phyloP scores from a whole-genome alignment of 2,888 invertebrate genomes.

The Troglohyphantes excavatus region DNA sequence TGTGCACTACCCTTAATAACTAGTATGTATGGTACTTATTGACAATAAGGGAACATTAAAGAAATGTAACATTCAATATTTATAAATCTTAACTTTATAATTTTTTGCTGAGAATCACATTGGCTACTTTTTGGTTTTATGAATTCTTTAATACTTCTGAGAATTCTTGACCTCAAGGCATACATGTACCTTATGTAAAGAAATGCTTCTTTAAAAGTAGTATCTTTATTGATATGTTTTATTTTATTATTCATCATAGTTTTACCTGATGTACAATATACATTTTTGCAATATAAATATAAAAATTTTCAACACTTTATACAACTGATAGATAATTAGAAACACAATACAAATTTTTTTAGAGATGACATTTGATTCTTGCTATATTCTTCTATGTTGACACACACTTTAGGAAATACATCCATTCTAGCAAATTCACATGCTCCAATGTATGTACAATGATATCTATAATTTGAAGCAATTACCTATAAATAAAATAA shows the following conservation, averaged over 20 bases:
- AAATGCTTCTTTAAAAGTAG: not conserved
- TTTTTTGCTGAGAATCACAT: no score
- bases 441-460: conserved; percentile 85
- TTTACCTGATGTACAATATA: not conserved
- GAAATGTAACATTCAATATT: no score
- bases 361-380: conserved; percentile 77
- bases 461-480: conserved; percentile 85
- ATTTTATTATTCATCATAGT: not conserved
- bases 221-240: not conserved
- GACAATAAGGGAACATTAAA: no score
- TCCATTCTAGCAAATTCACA: conserved; percentile 84
- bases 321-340: conserved; percentile 12
- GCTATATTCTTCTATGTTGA: conserved; percentile 81
- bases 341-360: conserved; percentile 80
- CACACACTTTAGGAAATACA: conserved; percentile 82
- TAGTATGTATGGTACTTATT: no score
- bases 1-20: no score
- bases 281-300: not conserved
- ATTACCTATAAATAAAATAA: conserved; percentile 83
- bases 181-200: no score
- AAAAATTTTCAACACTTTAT: not conserved
- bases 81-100: no score
- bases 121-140: no score
- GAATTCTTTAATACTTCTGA: no score
- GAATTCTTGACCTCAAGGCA: no score